Conservation (phyloP, 2,888 invertebrate species). For the Plagodis dolabraria region DNA sequence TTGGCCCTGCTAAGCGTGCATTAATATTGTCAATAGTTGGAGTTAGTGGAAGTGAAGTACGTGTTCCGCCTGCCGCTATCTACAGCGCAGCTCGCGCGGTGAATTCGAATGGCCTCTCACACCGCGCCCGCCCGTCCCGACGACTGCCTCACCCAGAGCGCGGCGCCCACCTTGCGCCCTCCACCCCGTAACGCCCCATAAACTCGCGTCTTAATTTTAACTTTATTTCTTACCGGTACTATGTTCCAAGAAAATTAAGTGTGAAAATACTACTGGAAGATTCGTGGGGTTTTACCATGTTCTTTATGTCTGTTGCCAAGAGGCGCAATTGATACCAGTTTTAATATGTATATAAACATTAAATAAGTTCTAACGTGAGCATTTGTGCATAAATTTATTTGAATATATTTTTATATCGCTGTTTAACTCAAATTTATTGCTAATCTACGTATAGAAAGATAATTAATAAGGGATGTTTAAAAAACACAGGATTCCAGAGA, state of each 20-base stretch:
- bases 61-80: constrained; percentile 84
- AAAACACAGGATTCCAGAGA: too few species aligned
- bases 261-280: constrained; percentile 77
- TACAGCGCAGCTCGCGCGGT: constrained; percentile 81
- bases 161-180: constrained; percentile 60
- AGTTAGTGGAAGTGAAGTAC: constrained; percentile 85
- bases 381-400: too few species aligned
- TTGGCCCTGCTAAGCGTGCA: constrained; percentile 82
- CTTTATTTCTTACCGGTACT: constrained; percentile 83
- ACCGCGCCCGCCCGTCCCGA: constrained; percentile 49
- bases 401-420: too few species aligned
- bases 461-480: too few species aligned
- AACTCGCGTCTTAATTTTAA: constrained; percentile 85
- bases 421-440: too few species aligned
- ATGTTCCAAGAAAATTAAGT: constrained; percentile 82
- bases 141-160: constrained; percentile 29
- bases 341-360: background rate
- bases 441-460: too few species aligned
- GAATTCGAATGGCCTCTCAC: constrained; percentile 81
- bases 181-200: constrained; percentile 82
- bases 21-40: constrained; percentile 85
- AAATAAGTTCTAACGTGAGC: too few species aligned
- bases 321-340: constrained; percentile 16
- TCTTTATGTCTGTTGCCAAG: constrained; percentile 42
- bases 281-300: constrained; percentile 62